Evolutionary conservation across 2,113 vertebrate genomes (phyloP).

Genomic region (Hypomesus transpacificus): DNA sequence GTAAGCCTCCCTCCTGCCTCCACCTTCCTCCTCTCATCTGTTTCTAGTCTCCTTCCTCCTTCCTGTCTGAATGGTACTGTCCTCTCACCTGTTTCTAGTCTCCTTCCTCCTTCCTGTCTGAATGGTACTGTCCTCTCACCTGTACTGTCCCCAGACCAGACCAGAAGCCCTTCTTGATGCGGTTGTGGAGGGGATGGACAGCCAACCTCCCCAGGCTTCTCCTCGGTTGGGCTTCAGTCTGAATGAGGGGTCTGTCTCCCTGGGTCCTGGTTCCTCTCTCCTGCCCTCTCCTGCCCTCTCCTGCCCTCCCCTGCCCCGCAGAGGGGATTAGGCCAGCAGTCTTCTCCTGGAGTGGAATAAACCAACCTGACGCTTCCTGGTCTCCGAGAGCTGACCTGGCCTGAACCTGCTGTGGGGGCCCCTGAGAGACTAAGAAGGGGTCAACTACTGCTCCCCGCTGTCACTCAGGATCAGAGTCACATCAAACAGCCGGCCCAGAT

Average conservation of each 20-base stretch:
- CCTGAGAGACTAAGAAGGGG: slow-evolving; percentile 15
- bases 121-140: slow-evolving; percentile 11
- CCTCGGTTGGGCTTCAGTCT: slow-evolving; percentile 24
- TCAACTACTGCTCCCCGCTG: slow-evolving; percentile 36
- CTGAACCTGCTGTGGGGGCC: slow-evolving; percentile 12
- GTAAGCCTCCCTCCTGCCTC: too few species aligned
- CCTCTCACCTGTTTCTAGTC: too few species aligned
- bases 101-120: too few species aligned
- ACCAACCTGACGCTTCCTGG: slow-evolving; percentile 15
- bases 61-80: too few species aligned
- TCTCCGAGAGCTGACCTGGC: slow-evolving; percentile 21
- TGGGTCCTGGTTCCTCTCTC: too few species aligned
- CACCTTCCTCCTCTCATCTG: too few species aligned
- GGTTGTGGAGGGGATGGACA: background rate
- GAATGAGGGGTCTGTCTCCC: slow-evolving; percentile 17
- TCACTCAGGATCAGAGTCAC: slow-evolving; percentile 41
- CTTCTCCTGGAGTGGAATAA: too few species aligned
- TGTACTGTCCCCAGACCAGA: slow-evolving; percentile 24
- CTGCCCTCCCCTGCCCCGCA: too few species aligned
- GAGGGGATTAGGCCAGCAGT: too few species aligned
- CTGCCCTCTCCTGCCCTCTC: too few species aligned
- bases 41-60: too few species aligned
- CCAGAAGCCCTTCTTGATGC: slow-evolving; percentile 11
- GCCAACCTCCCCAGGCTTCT: too few species aligned
- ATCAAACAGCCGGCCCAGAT: slow-evolving; percentile 36